Percentiles rank a stretch among this genome's conserved stretches.
Evolutionary conservation across 2,113 vertebrate genomes (phyloP).

Genomic region (Sylvilagus bachmani): DNA sequence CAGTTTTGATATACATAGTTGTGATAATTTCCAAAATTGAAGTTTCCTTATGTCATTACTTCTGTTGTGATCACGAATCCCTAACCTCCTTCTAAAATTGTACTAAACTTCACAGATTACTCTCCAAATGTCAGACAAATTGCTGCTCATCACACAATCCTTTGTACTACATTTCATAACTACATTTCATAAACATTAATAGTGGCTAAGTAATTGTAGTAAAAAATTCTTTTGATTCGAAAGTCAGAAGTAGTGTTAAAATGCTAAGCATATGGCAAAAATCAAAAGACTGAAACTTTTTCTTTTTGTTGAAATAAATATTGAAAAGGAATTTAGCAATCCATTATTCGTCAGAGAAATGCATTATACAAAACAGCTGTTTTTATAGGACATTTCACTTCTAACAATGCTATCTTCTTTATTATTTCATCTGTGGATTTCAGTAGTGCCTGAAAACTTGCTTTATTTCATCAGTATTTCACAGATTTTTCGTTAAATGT

Average conservation of each 20-base stretch:
- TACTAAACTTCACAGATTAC: neutral
- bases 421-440: constrained; percentile 49
- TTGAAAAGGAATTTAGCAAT: neutral
- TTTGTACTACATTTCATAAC: neutral
- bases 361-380: neutral
- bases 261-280: neutral
- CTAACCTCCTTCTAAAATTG: neutral
- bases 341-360: neutral
- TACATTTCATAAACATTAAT: neutral
- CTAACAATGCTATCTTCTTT: neutral
- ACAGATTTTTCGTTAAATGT: constrained; percentile 38
- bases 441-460: neutral
- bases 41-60: neutral
- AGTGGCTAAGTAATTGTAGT: neutral
- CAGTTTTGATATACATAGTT: neutral
- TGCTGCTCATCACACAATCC: neutral
- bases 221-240: neutral
- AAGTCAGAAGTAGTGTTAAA: neutral
- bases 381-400: constrained; percentile 43
- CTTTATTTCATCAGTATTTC: constrained; percentile 42
- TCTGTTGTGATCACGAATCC: neutral
- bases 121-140: neutral
- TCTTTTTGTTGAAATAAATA: neutral
- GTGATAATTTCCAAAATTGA: neutral
- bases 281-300: neutral